Conservation (phyloP, 2,113 vertebrate genomes). For the Salminus brasiliensis region DNA sequence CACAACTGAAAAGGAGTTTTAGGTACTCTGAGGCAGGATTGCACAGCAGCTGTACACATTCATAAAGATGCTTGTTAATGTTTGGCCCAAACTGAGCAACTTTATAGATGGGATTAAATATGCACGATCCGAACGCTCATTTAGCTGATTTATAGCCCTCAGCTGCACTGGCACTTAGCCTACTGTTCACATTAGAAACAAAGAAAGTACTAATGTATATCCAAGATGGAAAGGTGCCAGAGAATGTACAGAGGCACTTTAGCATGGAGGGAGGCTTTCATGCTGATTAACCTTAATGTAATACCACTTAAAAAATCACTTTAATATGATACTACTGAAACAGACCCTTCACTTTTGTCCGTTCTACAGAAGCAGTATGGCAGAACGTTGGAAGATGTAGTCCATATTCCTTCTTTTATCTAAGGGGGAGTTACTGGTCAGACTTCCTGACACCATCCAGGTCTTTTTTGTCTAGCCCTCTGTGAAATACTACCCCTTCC, state of each 20-base stretch:
- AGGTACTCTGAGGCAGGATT: background rate
- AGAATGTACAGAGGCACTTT: background rate
- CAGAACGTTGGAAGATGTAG: background rate
- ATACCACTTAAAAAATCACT: background rate
- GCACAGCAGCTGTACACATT: background rate
- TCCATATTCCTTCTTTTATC: background rate
- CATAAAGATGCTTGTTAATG: background rate
- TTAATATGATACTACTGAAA: background rate
- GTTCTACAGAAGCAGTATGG: background rate
- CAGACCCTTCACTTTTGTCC: background rate
- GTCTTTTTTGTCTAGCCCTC: background rate
- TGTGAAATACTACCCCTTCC: background rate
- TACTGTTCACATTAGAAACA: background rate
- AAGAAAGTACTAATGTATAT: background rate
- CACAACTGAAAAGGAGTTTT: slow-evolving; percentile 6
- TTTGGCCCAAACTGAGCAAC: background rate
- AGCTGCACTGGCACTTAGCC: background rate
- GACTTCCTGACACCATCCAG: background rate
- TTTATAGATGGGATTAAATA: background rate
- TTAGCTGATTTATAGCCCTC: too few species aligned
- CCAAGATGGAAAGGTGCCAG: background rate
- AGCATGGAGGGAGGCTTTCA: background rate
- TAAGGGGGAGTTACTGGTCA: background rate
- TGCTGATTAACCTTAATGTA: background rate
- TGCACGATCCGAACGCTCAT: background rate